Conservation (phyloP, 2,797 vertebrate species). For the Urocyon cinereoargenteus region DNA sequence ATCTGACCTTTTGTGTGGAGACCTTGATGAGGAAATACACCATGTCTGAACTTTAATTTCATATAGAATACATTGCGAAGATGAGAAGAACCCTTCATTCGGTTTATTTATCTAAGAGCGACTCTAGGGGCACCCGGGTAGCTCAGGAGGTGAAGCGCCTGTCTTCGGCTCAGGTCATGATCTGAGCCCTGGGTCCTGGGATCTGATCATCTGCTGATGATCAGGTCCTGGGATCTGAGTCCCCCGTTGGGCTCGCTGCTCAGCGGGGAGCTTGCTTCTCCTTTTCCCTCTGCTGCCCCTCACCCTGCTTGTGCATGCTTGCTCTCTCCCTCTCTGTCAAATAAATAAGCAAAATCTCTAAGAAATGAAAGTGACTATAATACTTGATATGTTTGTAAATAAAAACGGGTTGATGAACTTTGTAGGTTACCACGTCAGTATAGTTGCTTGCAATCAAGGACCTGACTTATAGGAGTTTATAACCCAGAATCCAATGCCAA, state of each 20-base stretch:
- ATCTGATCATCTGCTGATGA: too few relatives aligned
- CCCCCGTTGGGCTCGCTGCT: too few relatives aligned
- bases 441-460: not conserved
- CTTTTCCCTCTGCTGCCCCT: too few relatives aligned
- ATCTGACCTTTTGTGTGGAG: not conserved
- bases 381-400: not conserved
- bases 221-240: too few relatives aligned
- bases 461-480: not conserved
- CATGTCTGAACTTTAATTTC: conserved; percentile 17
- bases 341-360: too few relatives aligned
- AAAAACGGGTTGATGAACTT: not conserved
- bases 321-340: too few relatives aligned
- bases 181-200: too few relatives aligned
- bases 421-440: not conserved
- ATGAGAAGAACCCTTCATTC: not conserved
- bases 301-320: too few relatives aligned
- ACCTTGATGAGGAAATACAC: not conserved
- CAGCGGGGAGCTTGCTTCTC: too few relatives aligned
- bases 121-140: too few relatives aligned
- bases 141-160: too few relatives aligned
- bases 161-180: too few relatives aligned
- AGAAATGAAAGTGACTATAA: not conserved
- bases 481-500: not conserved
- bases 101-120: not conserved
- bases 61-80: not conserved